Percentiles rank a stretch among this genome's conserved stretches.
These are phyloP conservation scores for Drosophila erecta DNA, from an alignment of 1,140 invertebrate genomes.

Conservation along the genomic window DNA sequence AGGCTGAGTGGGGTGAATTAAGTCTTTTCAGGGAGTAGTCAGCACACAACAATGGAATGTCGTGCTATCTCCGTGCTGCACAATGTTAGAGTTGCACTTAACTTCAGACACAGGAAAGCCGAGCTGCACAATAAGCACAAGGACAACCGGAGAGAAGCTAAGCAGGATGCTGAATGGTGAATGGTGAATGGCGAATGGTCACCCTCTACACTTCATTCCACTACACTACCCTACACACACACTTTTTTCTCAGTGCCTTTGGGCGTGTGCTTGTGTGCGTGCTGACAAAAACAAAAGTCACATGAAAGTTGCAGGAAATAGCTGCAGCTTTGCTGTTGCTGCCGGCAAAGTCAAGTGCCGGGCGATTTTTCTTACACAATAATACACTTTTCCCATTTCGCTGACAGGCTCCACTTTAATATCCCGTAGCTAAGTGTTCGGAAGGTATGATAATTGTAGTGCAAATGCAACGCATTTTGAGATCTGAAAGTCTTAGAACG, in stretches of 20 bases:
- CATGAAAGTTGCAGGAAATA: constrained; percentile 78
- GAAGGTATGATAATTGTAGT: constrained; percentile 21
- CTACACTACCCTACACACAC: not conserved
- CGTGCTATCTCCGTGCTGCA: constrained; percentile 66
- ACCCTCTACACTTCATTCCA: constrained; percentile 1
- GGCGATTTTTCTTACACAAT: constrained; percentile 81
- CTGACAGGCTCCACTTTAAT: constrained; percentile 60
- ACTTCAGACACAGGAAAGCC: constrained; percentile 78
- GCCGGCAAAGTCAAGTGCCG: constrained; percentile 71
- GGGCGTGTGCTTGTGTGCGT: constrained; percentile 6
- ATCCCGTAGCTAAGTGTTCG: constrained; percentile 12
- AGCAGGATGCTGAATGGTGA: constrained; percentile 50
- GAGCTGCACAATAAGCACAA: constrained; percentile 69
- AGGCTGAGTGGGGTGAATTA: constrained; percentile 61
- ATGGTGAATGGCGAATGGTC: constrained; percentile 34
- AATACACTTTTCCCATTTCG: constrained; percentile 79
- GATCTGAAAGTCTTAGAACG: too few species aligned
- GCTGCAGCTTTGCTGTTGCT: constrained; percentile 51
- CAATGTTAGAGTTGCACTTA: constrained; percentile 83
- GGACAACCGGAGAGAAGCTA: constrained; percentile 57
- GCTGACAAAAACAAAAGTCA: constrained; percentile 80
- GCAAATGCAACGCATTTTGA: not conserved
- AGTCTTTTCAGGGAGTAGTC: constrained; percentile 73
- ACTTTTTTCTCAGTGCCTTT: constrained; percentile 5
- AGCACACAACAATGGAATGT: constrained; percentile 75